Evolutionary conservation across 2,797 vertebrate species (phyloP).

Genomic region (Centropyge bicolor): DNA sequence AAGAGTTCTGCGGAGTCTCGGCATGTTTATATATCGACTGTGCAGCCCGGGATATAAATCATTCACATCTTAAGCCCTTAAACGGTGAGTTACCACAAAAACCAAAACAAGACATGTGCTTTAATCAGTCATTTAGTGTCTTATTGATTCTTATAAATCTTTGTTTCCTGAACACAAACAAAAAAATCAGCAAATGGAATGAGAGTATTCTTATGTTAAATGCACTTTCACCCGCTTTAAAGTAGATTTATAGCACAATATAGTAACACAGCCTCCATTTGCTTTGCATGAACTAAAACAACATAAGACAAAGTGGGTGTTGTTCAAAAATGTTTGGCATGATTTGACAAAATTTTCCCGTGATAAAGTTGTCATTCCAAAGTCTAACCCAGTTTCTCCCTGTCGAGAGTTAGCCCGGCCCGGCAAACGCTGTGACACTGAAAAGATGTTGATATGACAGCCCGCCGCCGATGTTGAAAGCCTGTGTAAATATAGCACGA

Average conservation of each 20-base stretch:
- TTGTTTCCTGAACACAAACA: constrained; percentile 8
- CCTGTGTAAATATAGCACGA: constrained; percentile 64
- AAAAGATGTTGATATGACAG: constrained; percentile 59
- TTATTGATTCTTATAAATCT: not conserved
- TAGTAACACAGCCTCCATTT: not conserved
- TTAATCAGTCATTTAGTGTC: not conserved
- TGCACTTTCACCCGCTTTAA: not conserved
- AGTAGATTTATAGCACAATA: no score
- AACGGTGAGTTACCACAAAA: constrained; percentile 3
- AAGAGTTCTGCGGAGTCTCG: not conserved
- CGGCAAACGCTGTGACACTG: constrained; percentile 48
- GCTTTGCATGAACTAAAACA: not conserved
- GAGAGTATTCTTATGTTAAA: not conserved
- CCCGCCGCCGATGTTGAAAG: constrained; percentile 33
- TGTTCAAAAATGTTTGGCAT: not conserved
- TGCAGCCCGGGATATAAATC: not conserved
- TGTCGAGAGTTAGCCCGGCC: constrained; percentile 41
- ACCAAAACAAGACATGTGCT: not conserved
- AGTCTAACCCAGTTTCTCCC: constrained; percentile 60
- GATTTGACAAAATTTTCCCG: constrained; percentile 43
- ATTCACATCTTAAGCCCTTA: constrained; percentile 3
- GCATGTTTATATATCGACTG: constrained; percentile 12
- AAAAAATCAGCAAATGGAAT: not conserved
- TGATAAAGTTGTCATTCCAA: constrained; percentile 27
- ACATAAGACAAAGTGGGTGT: not conserved